Base-by-base conservation (phyloP, 1,140 invertebrate species). In the Eurosta solidaginis region DNA sequence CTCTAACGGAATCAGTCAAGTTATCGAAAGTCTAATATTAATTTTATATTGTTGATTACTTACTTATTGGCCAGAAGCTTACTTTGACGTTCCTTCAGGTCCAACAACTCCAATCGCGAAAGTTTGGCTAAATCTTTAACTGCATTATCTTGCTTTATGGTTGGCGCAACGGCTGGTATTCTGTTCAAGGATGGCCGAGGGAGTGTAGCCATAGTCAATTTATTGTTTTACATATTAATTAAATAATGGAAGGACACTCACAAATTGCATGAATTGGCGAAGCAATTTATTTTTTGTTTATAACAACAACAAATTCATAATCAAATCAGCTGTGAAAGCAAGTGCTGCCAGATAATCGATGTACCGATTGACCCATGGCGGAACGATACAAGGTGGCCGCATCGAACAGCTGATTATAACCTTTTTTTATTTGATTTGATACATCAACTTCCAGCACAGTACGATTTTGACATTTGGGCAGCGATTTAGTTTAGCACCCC, bases 51-150 rank as follows among this genome's bases (percentile, higher is more conserved):
- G 47, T 42, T 2, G 33, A 17, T 36, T 80, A 88, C 88, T 82
- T 83, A 91, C 90, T 89, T 91, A 78, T 89, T 90, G 0, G 79
- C 79, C 40, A 91, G 83, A 20, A 91, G 82, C 80, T 90, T 89
- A 22, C 87, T 82, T 82, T 91, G 90, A 27, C 90, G 88, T 12
- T 89, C 86, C 40, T 89, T 85, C 10, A 91, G 83, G 75, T 91
- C 90, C 14, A 88, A 14, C 44, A 91, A 79, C 80, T 91, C 88
- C 59, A 84, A 81, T 49, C 85, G 88, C 9, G 81, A 80, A 29
- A 89, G 88, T n/a, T 86, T 88, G 17, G 79, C 79, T 2, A 91
- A 81, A 82, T 90, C 83, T 74, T 86, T 86, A 45, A 40, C 45
- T 54, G 85, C 74, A 14, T 81, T 36, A 50, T 83, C 83, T 49